A percentile compares a stretch with the other conserved stretches of the same genome.
These are phyloP conservation scores for Colossoma macropomum DNA, from an alignment of 2,113 vertebrate species.

Conservation along the genomic window DNA sequence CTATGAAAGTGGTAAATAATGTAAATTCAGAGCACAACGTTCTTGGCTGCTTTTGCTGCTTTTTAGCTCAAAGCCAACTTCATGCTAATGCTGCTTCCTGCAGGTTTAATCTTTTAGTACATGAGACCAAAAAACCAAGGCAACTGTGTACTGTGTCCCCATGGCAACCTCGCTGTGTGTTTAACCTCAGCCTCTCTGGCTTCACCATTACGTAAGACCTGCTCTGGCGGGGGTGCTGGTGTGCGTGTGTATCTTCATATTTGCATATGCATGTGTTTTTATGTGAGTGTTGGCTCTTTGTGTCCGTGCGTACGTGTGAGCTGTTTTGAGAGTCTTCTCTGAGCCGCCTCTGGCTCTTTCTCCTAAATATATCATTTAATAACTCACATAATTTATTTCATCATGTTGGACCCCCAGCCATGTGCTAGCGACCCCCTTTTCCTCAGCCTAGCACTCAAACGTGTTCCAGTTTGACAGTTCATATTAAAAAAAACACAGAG, in stretches of 20 bases:
- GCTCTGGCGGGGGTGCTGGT: conserved; percentile 1
- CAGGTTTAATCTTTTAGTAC: conserved; percentile 19
- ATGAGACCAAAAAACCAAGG: conserved; percentile 15
- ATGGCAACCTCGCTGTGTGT: conserved; percentile 34
- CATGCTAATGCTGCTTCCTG: neutral
- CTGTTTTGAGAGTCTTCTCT: neutral
- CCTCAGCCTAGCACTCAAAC: neutral
- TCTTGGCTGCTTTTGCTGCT: too few relatives aligned
- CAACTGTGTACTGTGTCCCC: conserved; percentile 36
- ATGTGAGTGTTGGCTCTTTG: neutral
- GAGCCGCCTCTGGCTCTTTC: conserved; percentile 8
- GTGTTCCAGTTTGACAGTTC: neutral
- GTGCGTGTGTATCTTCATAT: conserved; percentile 14
- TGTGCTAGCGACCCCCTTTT: neutral
- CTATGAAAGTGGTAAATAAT: too few relatives aligned
- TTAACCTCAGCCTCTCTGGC: conserved; percentile 32
- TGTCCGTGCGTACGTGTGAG: neutral
- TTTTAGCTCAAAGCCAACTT: neutral
- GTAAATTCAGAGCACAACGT: too few relatives aligned
- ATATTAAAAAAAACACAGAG: neutral
- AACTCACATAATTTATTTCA: neutral
- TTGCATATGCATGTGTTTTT: neutral
- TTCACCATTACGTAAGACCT: conserved; percentile 38
- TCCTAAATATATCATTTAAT: conserved; percentile 30
- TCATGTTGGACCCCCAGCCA: neutral